These are phyloP conservation scores for Rousettus leschenaultii DNA, from an alignment of 2,113 vertebrate genomes.

Conservation along the genomic window DNA sequence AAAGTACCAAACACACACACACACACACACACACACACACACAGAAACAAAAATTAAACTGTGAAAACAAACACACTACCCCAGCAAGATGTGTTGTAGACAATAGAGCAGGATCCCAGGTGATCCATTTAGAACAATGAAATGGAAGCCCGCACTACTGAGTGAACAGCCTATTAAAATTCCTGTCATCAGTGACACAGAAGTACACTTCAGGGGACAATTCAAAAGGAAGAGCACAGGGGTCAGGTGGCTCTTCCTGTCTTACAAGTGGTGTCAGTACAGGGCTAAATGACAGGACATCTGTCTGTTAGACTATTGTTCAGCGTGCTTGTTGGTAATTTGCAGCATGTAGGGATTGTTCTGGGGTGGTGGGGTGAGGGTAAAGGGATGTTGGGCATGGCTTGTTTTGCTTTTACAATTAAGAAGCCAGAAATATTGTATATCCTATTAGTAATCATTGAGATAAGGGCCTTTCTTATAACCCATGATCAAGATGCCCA, in stretches of 20 bases:
- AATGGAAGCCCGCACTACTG: background rate
- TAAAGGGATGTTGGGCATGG: too few relatives aligned
- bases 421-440: background rate
- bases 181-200: background rate
- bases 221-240: background rate
- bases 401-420: background rate
- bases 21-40: background rate
- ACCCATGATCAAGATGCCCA: background rate
- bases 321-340: background rate
- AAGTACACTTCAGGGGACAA: background rate
- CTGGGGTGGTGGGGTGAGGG: too few relatives aligned
- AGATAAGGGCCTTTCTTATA: background rate
- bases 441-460: background rate
- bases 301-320: background rate
- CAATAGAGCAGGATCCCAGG: background rate
- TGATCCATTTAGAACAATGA: background rate
- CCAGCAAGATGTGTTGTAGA: background rate
- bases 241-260: background rate
- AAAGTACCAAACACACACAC: background rate
- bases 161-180: background rate
- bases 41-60: conserved; percentile 10
- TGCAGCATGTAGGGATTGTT: background rate
- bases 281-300: background rate
- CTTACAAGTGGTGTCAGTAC: background rate
- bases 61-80: conserved; percentile 4